Base-by-base conservation (phyloP, 37 sponge, comb jelly and placozoan genomes). In the Mnemiopsis leidyi region DNA sequence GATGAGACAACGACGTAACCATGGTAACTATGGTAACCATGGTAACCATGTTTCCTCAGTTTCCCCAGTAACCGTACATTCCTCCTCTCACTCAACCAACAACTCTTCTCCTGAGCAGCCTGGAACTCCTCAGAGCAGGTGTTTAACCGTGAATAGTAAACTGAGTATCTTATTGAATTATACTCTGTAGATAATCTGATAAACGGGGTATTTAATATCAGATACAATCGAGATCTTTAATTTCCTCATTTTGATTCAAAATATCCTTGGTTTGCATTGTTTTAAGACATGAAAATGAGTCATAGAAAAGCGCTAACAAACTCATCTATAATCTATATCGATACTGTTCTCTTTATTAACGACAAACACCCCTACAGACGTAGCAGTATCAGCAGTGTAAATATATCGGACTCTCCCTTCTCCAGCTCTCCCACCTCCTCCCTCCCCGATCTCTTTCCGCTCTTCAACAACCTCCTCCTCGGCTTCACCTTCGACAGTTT, bases 1-100 rank as follows among this genome's bases (percentile, higher is more conserved):
- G 90, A 40, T 0, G 23, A 35, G 90, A 25, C 90, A 85, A 61
- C 90, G 90, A 5, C 90, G 90, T 39, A 71, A 71, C 75, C 75
- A 23, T 29, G 30, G 2, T 23, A 23, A 71, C 30, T 3, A 13
- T 25, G 30, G 30, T 71, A 71, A 23, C 75, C 25, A 5, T 29
- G 30, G 2, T 23, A 71, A 71, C 30, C n/a, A n/a, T n/a, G n/a
- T n/a, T n/a, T 28, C 75, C 30, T 71, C 25, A 5, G 3, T 25
- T 28, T 29, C 25, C 25, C 75, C 75, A 5, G 20, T 3, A 3
- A 18, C 30, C n/a, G n/a, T 23, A 5, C 2, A 28, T 18, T 28
- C 75, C n/a, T 25, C 30, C 20, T 13, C n/a, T 71, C 61, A 48
- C 61, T n/a, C n/a, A n/a, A n/a, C n/a, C n/a, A n/a, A n/a, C n/a